phyloP scores from a whole-genome alignment of 2,113 vertebrate species.

The Brachypodius melanocephalos region DNA sequence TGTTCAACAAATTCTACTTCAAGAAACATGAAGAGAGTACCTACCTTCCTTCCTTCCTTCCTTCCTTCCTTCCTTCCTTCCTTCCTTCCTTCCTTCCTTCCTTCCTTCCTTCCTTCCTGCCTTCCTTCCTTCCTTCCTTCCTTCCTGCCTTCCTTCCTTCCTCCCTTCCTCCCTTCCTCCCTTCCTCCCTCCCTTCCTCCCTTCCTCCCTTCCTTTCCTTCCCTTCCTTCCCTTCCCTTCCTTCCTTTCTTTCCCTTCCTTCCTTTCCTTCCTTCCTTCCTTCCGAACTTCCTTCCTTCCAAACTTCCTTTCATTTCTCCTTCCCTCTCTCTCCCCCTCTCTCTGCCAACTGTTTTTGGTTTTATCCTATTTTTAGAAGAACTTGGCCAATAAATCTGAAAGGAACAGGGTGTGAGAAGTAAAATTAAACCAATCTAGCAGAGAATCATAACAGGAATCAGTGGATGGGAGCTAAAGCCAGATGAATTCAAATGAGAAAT shows the following conservation, averaged over 20 bases:
- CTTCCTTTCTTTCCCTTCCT: neutral
- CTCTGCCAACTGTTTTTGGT: neutral
- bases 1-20: neutral
- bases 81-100: too few relatives aligned
- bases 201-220: neutral
- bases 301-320: too few relatives aligned
- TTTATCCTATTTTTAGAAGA: constrained; percentile 31
- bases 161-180: too few relatives aligned
- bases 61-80: too few relatives aligned
- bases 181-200: neutral
- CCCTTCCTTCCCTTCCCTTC: too few relatives aligned
- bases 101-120: too few relatives aligned
- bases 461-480: constrained; percentile 15
- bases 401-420: constrained; percentile 4
- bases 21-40: neutral
- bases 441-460: constrained; percentile 32
- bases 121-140: too few relatives aligned
- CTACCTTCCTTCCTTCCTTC: neutral
- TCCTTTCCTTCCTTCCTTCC: too few relatives aligned
- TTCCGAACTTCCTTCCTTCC: too few relatives aligned
- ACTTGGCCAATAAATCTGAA: constrained; percentile 34
- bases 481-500: constrained; percentile 41
- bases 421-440: constrained; percentile 50
- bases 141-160: too few relatives aligned
- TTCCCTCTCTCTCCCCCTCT: neutral